These are phyloP conservation scores for Drosophila micromelanica DNA, from an alignment of 1,140 invertebrate species.

Conservation along the genomic window DNA sequence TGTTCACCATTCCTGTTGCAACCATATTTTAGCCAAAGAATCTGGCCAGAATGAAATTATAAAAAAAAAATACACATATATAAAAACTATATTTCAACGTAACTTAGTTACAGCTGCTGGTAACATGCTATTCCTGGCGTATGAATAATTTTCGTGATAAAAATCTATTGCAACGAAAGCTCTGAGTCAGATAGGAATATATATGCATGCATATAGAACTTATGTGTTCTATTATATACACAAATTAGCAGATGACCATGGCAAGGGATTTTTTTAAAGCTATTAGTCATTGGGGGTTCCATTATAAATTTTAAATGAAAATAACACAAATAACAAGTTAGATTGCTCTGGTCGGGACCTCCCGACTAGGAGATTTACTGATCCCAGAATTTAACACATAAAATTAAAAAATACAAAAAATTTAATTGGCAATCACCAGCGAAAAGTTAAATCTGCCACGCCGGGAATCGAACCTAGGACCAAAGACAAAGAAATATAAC, in stretches of 20 bases:
- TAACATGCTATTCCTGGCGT: conserved; percentile 34
- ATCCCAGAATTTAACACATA: too few relatives aligned
- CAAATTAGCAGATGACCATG: conserved; percentile 24
- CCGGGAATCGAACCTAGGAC: too few relatives aligned
- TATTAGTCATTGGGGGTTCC: conserved; percentile 1
- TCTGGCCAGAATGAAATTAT: too few relatives aligned
- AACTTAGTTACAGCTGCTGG: conserved; percentile 3
- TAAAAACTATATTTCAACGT: background rate
- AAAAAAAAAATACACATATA: background rate
- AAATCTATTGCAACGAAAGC: conserved; percentile 16
- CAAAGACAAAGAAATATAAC: too few relatives aligned
- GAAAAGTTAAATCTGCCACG: too few relatives aligned
- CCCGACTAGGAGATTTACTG: too few relatives aligned
- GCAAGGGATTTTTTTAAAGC: conserved; percentile 14
- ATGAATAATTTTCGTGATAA: conserved; percentile 48
- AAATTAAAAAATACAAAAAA: too few relatives aligned
- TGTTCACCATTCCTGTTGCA: too few relatives aligned
- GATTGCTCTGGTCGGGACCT: too few relatives aligned
- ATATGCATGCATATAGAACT: conserved; percentile 11
- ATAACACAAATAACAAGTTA: too few relatives aligned
- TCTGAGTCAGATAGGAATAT: conserved; percentile 40
- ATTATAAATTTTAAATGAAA: conserved; percentile 3
- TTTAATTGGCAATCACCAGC: too few relatives aligned
- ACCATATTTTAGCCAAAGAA: too few relatives aligned
- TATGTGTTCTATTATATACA: background rate